Conservation (phyloP, 1,140 invertebrate genomes). For the Chrysomallon squamiferum region DNA sequence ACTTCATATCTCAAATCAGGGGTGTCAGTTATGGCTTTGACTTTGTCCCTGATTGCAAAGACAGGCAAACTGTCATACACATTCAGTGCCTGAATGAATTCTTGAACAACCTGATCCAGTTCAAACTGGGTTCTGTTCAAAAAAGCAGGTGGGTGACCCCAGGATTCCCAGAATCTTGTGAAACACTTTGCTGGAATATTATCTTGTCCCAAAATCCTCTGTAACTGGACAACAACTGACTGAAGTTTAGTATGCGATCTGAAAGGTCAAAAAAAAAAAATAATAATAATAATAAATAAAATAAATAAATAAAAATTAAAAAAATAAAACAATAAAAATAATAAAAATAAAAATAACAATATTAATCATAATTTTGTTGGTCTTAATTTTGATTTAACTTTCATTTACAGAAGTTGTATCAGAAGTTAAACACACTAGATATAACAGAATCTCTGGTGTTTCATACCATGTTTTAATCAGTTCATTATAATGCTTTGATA, state of each 20-base stretch:
- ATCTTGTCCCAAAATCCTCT: slow-evolving; percentile 29
- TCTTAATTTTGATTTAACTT: no score
- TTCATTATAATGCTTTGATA: no score
- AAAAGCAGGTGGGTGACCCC: slow-evolving; percentile 46
- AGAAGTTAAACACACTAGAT: no score
- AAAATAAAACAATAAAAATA: no score
- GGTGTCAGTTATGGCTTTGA: slow-evolving; percentile 13
- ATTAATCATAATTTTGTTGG: no score
- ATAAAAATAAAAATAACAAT: no score
- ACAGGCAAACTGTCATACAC: slow-evolving; percentile 3
- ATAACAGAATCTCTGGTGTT: no score
- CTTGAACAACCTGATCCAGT: background rate
- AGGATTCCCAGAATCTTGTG: slow-evolving; percentile 32
- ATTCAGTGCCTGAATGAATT: background rate
- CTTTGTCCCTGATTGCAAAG: slow-evolving; percentile 12
- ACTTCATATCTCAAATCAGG: no score
- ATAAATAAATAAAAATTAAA: no score
- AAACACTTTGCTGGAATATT: slow-evolving; percentile 26
- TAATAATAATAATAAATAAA: background rate
- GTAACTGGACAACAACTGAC: slow-evolving; percentile 16
- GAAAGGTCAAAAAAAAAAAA: slow-evolving; percentile 13
- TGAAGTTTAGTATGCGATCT: slow-evolving; percentile 10
- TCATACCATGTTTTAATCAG: no score
- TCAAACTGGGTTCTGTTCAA: slow-evolving; percentile 22
- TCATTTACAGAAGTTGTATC: no score